Conservation (phyloP, 2,113 vertebrate species). For the Chionis minor region DNA sequence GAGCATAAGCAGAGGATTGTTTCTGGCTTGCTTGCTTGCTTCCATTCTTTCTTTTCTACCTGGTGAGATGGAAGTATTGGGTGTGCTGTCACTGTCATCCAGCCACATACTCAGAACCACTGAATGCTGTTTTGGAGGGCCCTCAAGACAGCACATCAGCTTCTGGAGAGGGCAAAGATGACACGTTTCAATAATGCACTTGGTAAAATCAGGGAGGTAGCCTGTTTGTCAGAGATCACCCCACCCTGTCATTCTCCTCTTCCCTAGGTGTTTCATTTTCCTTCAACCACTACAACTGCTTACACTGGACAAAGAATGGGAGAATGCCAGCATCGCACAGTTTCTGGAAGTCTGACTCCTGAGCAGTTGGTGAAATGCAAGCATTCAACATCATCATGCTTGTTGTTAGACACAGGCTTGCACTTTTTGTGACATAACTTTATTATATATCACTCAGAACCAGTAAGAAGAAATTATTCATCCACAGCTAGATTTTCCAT, state of each 20-base stretch:
- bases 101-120: constrained; percentile 50
- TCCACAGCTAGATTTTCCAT: not conserved
- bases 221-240: constrained; percentile 15
- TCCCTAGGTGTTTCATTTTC: constrained; percentile 58
- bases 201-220: not conserved
- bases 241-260: constrained; percentile 65
- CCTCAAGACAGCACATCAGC: constrained; percentile 57
- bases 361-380: constrained; percentile 58
- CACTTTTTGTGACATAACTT: not conserved
- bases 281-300: constrained; percentile 69
- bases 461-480: not conserved
- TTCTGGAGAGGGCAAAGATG: constrained; percentile 60
- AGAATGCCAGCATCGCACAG: constrained; percentile 62
- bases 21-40: not conserved
- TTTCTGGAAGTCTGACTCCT: constrained; percentile 59
- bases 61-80: constrained; percentile 64
- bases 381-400: constrained; percentile 29
- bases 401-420: not conserved
- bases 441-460: not conserved
- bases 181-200: not conserved
- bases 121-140: constrained; percentile 56
- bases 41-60: constrained; percentile 30
- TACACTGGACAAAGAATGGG: constrained; percentile 55
- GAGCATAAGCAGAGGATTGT: not conserved
- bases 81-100: constrained; percentile 63